Base-by-base conservation (phyloP, 2,888 invertebrate species). In the Cyrtodaria siliqua region DNA sequence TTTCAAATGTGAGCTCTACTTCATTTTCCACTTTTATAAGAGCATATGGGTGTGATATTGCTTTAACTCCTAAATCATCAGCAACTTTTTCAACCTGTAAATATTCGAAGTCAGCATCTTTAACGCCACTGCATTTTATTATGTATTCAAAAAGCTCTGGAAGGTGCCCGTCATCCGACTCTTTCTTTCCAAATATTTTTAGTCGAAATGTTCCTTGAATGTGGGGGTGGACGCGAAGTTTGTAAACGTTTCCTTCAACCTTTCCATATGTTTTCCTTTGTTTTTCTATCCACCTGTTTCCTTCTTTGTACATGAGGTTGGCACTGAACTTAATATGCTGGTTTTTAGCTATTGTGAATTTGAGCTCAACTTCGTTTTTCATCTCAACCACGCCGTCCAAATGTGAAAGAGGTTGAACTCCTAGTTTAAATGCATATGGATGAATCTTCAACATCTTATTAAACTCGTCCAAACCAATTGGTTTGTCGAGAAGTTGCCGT, bases 181-280 rank as follows among this genome's bases (percentile, higher is more conserved):
- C 33, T 26, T n/a, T 52, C 9, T 52, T 16, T 3, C 70, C 79
- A 59, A 70, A 79, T 42, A 78, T 55, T 16, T 60, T 12, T 23
- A 78, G 55, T 18, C n/a, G 42, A 44, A 61, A 78, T n/a, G 47
- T 66, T 6, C 78, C 78, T 6, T 40, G n/a, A 6, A n/a, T 27
- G n/a, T 55, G 52, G 8, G 78, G 78, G n/a, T 66, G 64, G 1
- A 78, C 49, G n/a, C 40, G 38, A 8, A 78, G 23, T 49, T 26
- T 57, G 23, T 27, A 63, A 12, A 52, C 24, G 4, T 56, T 50
- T 16, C 40, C 42, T 33, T 62, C 40, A 2, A 44, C 33, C 12
- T 33, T 33, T 12, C 33, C 33, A 4, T 8, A 12, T 23, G 57
- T 49, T n/a, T n/a, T n/a, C n/a, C n/a, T n/a, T n/a, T n/a, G n/a